Evolutionary conservation across 2,888 invertebrate species (phyloP).

Genomic region (Anaspis maculata): DNA sequence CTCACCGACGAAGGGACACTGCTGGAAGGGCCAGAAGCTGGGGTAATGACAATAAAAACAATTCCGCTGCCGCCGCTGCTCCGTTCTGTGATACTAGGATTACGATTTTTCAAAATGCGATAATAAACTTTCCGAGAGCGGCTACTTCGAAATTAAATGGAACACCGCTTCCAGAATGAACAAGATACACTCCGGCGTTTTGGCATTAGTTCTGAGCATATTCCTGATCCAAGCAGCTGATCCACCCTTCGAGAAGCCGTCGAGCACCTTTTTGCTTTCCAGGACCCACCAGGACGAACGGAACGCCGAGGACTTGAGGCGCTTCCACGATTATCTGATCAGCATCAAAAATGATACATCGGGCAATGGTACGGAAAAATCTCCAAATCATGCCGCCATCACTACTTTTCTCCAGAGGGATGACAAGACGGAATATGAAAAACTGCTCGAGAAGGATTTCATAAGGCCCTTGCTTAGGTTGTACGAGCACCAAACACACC

Average conservation of each 20-base stretch:
- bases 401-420: conserved; percentile 27
- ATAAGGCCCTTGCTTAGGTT: conserved; percentile 34
- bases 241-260: conserved; percentile 32
- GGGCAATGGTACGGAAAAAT: conserved; percentile 3
- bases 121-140: conserved; percentile 2
- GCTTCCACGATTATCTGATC: conserved; percentile 26
- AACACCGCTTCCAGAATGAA: conserved; percentile 30
- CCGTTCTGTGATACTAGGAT: too few relatives aligned
- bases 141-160: background rate
- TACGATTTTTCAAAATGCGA: too few relatives aligned
- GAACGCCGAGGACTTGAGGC: conserved; percentile 21
- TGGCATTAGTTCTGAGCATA: conserved; percentile 39
- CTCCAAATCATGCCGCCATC: conserved; percentile 21
- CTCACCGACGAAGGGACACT: too few relatives aligned
- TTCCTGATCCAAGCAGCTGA: conserved; percentile 41
- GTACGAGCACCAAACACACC: conserved; percentile 29
- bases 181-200: conserved; percentile 38
- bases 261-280: conserved; percentile 19
- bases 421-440: conserved; percentile 34
- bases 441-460: conserved; percentile 35
- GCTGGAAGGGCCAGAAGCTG: too few relatives aligned
- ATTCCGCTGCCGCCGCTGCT: too few relatives aligned
- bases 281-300: conserved; percentile 4
- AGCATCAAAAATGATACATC: conserved; percentile 22
- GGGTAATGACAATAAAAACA: too few relatives aligned